Percentiles rank a stretch among this genome's conserved stretches.
phyloP scores from a whole-genome alignment of 2,797 vertebrate genomes.

The Clarias laeviceps region DNA sequence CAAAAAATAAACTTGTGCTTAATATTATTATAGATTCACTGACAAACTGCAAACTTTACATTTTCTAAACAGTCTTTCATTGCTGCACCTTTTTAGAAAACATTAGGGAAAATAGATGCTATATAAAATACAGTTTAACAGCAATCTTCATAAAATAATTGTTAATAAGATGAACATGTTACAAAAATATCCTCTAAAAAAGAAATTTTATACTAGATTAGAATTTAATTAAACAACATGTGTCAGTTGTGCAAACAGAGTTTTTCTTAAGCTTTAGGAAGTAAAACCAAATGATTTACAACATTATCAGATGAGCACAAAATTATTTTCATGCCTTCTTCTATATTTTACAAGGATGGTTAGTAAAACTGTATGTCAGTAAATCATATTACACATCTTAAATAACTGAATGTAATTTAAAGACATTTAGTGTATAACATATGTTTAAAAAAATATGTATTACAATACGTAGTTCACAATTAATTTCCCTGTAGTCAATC shows the following conservation, averaged over 20 bases:
- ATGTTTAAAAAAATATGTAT: not conserved
- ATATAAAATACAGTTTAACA: not conserved
- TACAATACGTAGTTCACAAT: not conserved
- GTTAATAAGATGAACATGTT: not conserved
- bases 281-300: not conserved
- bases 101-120: not conserved
- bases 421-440: not conserved
- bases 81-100: not conserved
- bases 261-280: not conserved
- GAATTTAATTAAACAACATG: not conserved
- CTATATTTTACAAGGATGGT: not conserved
- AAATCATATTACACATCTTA: slow-evolving; percentile 1
- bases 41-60: not conserved
- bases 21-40: not conserved
- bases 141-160: not conserved
- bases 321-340: not conserved
- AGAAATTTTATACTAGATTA: too few species aligned
- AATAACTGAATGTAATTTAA: not conserved
- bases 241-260: not conserved
- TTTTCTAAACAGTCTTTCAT: not conserved
- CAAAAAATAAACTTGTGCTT: not conserved
- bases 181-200: too few species aligned
- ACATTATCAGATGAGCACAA: not conserved
- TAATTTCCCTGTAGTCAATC: not conserved
- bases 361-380: not conserved